Conservation (phyloP, 2,113 vertebrate species). For the Xenotilapia longispinis region DNA sequence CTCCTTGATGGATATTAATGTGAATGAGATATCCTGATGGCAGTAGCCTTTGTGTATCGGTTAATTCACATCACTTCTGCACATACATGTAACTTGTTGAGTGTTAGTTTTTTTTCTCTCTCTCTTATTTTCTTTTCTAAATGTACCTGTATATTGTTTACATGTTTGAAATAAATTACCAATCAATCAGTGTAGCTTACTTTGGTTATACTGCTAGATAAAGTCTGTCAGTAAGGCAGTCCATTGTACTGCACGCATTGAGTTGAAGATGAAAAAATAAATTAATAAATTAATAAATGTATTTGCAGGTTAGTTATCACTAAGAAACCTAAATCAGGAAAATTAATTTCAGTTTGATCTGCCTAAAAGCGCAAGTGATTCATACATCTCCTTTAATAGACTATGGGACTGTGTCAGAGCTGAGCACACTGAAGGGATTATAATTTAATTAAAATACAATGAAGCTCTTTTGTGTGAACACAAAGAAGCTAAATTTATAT, state of each 20-base stretch:
- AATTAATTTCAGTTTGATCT: not conserved
- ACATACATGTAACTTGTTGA: not conserved
- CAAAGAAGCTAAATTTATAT: not conserved
- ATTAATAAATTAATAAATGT: not conserved
- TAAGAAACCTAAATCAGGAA: not conserved
- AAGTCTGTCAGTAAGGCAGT: not conserved
- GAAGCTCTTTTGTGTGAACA: not conserved
- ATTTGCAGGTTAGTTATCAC: not conserved
- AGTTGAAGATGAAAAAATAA: not conserved
- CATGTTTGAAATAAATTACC: not conserved
- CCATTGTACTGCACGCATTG: not conserved
- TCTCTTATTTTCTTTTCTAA: not conserved
- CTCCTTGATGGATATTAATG: not conserved
- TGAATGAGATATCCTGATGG: not conserved
- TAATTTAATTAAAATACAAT: not conserved
- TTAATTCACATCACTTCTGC: not conserved
- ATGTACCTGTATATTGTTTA: not conserved
- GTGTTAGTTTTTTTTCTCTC: not conserved
- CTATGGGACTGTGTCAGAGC: not conserved
- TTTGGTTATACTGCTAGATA: not conserved
- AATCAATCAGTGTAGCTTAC: not conserved
- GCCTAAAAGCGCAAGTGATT: not conserved
- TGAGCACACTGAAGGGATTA: not conserved
- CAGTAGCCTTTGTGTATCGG: not conserved
- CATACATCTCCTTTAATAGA: not conserved